Conservation (phyloP, 2,797 vertebrate genomes). For the Poliocrania exsul region DNA sequence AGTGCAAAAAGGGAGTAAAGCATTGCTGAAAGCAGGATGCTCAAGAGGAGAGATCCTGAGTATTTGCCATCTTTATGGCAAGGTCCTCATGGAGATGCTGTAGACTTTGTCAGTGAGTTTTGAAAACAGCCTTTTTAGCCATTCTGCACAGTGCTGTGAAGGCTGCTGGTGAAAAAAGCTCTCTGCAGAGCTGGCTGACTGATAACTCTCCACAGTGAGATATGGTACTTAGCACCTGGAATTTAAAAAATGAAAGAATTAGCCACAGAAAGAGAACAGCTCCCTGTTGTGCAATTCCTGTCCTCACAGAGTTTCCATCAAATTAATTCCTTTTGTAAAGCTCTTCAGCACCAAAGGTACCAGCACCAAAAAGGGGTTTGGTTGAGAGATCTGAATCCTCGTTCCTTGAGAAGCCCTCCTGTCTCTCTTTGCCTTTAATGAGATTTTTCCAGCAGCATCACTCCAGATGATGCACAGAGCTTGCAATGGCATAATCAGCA, state of each 20-base stretch:
- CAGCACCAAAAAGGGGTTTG: neutral
- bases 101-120: neutral
- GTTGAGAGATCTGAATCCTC: neutral
- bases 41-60: neutral
- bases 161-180: neutral
- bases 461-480: conserved; percentile 3
- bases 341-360: neutral
- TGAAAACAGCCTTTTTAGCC: neutral
- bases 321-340: neutral
- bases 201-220: rapidly evolving
- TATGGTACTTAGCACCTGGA: rapidly evolving
- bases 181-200: neutral
- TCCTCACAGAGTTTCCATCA: neutral
- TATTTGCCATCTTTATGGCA: neutral
- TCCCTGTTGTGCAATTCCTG: neutral
- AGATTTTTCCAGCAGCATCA: neutral
- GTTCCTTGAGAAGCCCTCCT: neutral
- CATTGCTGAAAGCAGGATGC: neutral
- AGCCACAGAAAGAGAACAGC: neutral
- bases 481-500: neutral
- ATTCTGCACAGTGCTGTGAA: rapidly evolving
- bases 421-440: neutral
- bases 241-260: neutral
- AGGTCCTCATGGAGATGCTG: neutral
- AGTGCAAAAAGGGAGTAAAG: neutral